These are phyloP conservation scores for Antechinus flavipes DNA, from an alignment of 2,113 vertebrate genomes.

Conservation along the genomic window DNA sequence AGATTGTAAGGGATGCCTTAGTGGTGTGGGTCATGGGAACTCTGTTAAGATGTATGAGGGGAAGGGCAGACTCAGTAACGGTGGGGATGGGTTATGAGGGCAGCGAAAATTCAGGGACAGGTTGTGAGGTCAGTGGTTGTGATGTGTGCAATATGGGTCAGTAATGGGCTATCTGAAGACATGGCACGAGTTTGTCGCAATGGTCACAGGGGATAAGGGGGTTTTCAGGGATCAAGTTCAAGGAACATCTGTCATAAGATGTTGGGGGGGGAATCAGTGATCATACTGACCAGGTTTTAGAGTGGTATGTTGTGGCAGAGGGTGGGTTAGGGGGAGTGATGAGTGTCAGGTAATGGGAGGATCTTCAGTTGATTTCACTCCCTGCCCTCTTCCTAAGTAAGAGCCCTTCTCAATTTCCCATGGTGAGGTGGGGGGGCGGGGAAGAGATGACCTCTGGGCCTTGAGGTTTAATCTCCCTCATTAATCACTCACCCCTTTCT, in stretches of 20 bases:
- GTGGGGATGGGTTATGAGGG: neutral
- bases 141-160: neutral
- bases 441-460: neutral
- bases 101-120: neutral
- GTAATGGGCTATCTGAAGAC: neutral
- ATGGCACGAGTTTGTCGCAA: neutral
- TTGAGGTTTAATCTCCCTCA: conserved; percentile 73
- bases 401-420: neutral
- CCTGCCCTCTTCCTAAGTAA: neutral
- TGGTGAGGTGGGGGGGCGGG: too few relatives aligned
- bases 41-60: neutral
- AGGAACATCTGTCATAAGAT: neutral
- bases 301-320: neutral
- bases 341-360: neutral
- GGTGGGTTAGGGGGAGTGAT: neutral
- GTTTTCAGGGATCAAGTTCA: neutral
- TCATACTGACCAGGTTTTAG: neutral
- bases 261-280: neutral
- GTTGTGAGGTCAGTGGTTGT: neutral
- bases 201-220: neutral
- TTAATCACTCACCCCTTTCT: conserved; percentile 70
- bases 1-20: neutral
- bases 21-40: neutral
- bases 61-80: neutral
- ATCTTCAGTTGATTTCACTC: neutral